Evolutionary conservation across 1,140 invertebrate species (phyloP).

Genomic region (Mamestra configurata): DNA sequence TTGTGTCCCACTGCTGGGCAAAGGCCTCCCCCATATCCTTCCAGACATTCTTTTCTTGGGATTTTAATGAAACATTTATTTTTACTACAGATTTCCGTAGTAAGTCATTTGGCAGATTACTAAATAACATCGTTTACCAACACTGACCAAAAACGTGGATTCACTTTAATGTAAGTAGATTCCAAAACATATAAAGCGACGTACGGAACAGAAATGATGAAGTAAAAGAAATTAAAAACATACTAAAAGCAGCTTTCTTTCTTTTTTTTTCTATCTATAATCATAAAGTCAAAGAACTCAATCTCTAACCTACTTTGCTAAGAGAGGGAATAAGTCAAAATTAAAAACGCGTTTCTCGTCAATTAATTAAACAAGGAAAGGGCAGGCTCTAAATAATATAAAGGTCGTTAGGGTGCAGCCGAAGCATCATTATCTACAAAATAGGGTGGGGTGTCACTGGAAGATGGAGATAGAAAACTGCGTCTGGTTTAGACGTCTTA

Average conservation of each 20-base stretch:
- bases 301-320: conserved; percentile 44
- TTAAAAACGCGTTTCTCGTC: conserved; percentile 75
- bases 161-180: no score
- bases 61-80: no score
- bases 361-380: conserved; percentile 84
- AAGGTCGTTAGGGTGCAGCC: conserved; percentile 81
- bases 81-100: no score
- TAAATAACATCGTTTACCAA: no score
- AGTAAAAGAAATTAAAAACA: not conserved
- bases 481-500: no score
- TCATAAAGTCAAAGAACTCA: conserved; percentile 18
- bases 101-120: no score
- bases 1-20: no score
- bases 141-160: no score
- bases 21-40: no score
- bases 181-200: no score
- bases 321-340: conserved; percentile 64
- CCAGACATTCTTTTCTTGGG: no score
- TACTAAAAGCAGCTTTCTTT: not conserved
- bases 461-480: conserved; percentile 17
- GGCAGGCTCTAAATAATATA: conserved; percentile 81
- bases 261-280: no score
- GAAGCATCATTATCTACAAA: conserved; percentile 80
- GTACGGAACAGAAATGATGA: not conserved
- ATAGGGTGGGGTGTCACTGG: conserved; percentile 59